Percentiles rank a stretch among this genome's conserved stretches.
Evolutionary conservation across 2,113 vertebrate genomes (phyloP).

Genomic region (Sylvilagus bachmani): DNA sequence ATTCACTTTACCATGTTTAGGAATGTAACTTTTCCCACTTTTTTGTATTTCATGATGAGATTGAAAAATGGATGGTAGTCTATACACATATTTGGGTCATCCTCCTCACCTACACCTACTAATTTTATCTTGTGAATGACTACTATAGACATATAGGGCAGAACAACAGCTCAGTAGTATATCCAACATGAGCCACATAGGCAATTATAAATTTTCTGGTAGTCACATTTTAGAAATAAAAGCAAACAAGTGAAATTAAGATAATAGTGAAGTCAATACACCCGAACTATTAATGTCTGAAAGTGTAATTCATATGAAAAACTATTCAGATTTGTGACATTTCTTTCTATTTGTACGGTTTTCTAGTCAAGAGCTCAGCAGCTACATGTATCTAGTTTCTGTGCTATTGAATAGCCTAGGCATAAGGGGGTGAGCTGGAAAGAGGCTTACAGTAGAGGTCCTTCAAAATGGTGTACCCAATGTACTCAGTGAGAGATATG

Average conservation of each 20-base stretch:
- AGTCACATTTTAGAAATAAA: background rate
- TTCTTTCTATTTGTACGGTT: background rate
- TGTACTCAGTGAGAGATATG: background rate
- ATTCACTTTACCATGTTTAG: background rate
- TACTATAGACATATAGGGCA: background rate
- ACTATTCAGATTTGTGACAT: background rate
- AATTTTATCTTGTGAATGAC: background rate
- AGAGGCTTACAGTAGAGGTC: background rate
- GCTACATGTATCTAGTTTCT: background rate
- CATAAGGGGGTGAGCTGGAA: background rate
- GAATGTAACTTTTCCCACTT: background rate
- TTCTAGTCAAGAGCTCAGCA: background rate
- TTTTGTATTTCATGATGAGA: background rate
- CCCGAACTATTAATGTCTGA: conserved; percentile 9
- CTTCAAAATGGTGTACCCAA: background rate
- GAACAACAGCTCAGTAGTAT: background rate
- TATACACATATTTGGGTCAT: background rate
- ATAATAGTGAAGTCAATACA: background rate
- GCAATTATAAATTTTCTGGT: background rate
- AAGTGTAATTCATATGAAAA: background rate
- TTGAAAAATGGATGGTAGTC: background rate
- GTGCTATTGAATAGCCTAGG: background rate
- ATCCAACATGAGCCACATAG: background rate
- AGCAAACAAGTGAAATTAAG: background rate
- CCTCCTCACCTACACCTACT: background rate